A percentile compares a stretch with the other conserved stretches of the same genome.
phyloP scores from a whole-genome alignment of 2,888 invertebrate species.

The Aphodius granarius region DNA sequence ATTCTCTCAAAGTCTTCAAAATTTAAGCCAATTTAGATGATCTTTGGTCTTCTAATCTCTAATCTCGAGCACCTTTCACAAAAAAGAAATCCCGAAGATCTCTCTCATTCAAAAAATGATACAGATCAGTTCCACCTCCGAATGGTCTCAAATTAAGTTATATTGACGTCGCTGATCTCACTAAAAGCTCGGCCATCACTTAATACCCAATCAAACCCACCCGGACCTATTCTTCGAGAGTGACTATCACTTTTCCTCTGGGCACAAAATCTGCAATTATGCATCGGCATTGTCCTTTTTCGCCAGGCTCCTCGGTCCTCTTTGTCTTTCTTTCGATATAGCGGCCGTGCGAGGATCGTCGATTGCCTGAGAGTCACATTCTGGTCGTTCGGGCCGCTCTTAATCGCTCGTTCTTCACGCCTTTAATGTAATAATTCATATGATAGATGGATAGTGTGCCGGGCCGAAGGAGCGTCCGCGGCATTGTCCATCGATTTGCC shows the following conservation, averaged over 20 bases:
- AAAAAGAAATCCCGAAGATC: background rate
- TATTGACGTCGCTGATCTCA: background rate
- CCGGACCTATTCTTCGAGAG: background rate
- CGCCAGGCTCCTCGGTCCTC: background rate
- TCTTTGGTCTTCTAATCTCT: background rate
- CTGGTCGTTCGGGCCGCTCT: slow-evolving; percentile 8
- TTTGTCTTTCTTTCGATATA: background rate
- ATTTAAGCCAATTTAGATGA: background rate
- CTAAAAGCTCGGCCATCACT: background rate
- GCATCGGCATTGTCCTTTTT: background rate
- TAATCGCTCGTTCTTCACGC: slow-evolving; percentile 28
- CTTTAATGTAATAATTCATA: slow-evolving; percentile 31
- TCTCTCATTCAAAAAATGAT: background rate
- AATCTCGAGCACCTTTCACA: background rate
- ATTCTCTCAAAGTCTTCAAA: too few relatives aligned
- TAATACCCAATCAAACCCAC: background rate
- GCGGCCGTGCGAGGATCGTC: background rate
- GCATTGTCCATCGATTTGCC: slow-evolving; percentile 24
- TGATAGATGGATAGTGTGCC: slow-evolving; percentile 27
- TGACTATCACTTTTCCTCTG: background rate
- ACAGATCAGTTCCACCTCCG: background rate
- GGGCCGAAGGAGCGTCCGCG: slow-evolving; percentile 21
- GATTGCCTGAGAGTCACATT: slow-evolving; percentile 1
- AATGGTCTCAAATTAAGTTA: background rate
- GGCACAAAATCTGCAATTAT: background rate